A percentile compares a stretch with the other conserved stretches of the same genome.
Evolutionary conservation across 2,888 invertebrate species (phyloP).

Genomic region (Seira musarum): DNA sequence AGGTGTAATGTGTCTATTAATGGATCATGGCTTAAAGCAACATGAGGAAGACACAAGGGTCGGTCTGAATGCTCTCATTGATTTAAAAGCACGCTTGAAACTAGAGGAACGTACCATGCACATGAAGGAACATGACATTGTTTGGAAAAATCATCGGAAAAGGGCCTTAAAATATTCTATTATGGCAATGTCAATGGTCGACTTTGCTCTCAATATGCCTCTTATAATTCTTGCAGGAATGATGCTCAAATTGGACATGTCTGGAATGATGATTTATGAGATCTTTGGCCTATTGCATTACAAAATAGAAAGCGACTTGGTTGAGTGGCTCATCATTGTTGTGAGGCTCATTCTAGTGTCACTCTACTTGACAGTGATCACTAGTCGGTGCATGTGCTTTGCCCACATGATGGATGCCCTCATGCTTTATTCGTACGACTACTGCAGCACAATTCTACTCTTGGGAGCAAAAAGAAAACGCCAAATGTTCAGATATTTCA

Average conservation of each 20-base stretch:
- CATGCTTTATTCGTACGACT: background rate
- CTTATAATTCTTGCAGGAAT: background rate
- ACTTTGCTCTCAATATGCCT: background rate
- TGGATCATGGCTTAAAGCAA: background rate
- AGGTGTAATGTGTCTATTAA: background rate
- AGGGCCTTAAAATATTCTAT: background rate
- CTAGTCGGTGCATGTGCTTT: background rate
- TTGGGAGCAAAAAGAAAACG: background rate
- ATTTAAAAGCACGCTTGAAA: background rate
- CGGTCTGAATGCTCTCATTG: background rate
- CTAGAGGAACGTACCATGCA: background rate
- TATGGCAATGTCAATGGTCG: background rate
- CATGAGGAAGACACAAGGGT: background rate
- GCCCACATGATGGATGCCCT: background rate
- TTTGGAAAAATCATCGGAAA: background rate
- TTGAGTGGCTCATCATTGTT: background rate
- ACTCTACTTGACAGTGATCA: background rate
- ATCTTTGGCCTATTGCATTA: background rate
- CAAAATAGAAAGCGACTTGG: background rate
- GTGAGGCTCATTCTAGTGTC: background rate
- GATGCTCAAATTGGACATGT: background rate
- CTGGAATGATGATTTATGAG: background rate
- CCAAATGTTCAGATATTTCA: background rate
- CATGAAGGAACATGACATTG: background rate
- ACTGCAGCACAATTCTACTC: background rate